Conservation (phyloP, 1,140 invertebrate genomes). For the Brachionus angularis region DNA sequence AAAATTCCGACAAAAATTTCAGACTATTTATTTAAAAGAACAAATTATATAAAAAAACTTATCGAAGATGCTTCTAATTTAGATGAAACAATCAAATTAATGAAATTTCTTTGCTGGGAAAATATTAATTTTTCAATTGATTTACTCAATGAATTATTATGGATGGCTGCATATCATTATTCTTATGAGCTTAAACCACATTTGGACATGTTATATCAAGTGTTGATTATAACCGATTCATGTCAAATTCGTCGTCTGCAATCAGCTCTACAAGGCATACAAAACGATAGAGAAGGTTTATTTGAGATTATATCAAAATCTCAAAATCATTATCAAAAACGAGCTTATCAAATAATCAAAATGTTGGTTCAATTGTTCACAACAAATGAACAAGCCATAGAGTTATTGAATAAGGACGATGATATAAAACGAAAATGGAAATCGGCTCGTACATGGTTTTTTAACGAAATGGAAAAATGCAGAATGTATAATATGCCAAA, state of each 20-base stretch:
- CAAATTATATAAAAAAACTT: constrained; percentile 82
- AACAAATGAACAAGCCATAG: constrained; percentile 69
- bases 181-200: constrained; percentile 87
- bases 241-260: constrained; percentile 89
- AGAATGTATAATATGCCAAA: constrained; percentile 36
- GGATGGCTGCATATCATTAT: constrained; percentile 79
- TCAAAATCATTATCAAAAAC: constrained; percentile 89
- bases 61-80: constrained; percentile 86
- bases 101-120: constrained; percentile 90
- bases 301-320: constrained; percentile 85
- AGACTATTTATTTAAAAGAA: constrained; percentile 75
- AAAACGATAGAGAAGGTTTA: constrained; percentile 83
- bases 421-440: constrained; percentile 80
- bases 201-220: constrained; percentile 78
- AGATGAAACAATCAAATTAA: constrained; percentile 79
- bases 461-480: constrained; percentile 76
- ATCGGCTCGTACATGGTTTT: constrained; percentile 64
- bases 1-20: constrained; percentile 70
- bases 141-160: constrained; percentile 80
- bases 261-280: constrained; percentile 82
- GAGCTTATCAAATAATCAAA: constrained; percentile 94
- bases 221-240: constrained; percentile 84
- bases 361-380: constrained; percentile 83
- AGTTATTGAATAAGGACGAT: constrained; percentile 70
- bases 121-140: constrained; percentile 84